Evolutionary conservation across 2,888 invertebrate species (phyloP).

Genomic region (Amorpha juglandis): DNA sequence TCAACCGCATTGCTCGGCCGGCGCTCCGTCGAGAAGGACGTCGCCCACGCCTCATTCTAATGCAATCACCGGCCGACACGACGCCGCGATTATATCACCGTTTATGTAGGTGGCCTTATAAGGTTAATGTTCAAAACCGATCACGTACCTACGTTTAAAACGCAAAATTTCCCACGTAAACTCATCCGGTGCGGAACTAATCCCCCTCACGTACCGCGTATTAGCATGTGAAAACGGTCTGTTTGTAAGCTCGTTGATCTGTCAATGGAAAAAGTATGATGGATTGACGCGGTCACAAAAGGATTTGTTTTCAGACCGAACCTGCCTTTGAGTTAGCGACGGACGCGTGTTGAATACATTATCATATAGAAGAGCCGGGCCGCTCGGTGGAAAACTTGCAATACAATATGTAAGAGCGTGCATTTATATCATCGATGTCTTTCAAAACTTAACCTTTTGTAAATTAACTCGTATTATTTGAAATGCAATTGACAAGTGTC

Average conservation of each 20-base stretch:
- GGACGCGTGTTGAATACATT: constrained; percentile 78
- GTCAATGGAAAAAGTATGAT: constrained; percentile 81
- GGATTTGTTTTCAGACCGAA: constrained; percentile 80
- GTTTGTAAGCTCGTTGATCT: constrained; percentile 78
- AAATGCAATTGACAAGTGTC: constrained; percentile 26
- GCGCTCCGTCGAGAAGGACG: constrained; percentile 70
- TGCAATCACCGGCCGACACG: constrained; percentile 70
- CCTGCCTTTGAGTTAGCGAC: constrained; percentile 72
- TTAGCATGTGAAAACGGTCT: constrained; percentile 81
- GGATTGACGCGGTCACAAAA: constrained; percentile 72
- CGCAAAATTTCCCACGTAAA: constrained; percentile 68
- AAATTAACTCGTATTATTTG: constrained; percentile 24
- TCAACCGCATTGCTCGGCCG: constrained; percentile 57
- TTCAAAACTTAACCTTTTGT: constrained; percentile 21
- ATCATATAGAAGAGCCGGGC: constrained; percentile 35
- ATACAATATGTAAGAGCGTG: constrained; percentile 42
- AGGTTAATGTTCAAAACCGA: constrained; percentile 76
- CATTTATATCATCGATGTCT: constrained; percentile 41
- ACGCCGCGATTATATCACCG: constrained; percentile 78
- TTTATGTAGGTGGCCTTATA: constrained; percentile 82
- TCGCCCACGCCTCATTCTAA: constrained; percentile 67
- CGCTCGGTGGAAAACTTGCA: constrained; percentile 20
- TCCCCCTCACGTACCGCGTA: constrained; percentile 74
- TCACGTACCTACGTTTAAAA: constrained; percentile 28
- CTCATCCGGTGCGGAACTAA: constrained; percentile 68